Conservation (phyloP, 2,113 vertebrate species). For the Proterorhinus semilunaris region DNA sequence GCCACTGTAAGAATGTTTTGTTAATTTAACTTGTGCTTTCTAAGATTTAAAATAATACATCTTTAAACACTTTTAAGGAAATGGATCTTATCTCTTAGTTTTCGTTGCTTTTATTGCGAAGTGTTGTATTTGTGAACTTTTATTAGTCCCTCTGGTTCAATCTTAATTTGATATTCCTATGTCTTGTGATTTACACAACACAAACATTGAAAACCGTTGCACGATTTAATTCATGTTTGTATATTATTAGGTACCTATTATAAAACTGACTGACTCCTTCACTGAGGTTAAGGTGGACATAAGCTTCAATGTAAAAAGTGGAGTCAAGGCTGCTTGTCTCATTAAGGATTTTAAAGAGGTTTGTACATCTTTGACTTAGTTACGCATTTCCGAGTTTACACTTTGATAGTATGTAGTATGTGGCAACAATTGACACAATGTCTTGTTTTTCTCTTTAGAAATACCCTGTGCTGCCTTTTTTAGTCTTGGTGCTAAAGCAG, state of each 20-base stretch:
- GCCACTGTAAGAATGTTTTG: slow-evolving; percentile 82
- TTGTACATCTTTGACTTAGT: background rate
- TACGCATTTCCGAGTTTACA: background rate
- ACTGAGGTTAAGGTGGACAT: slow-evolving; percentile 99
- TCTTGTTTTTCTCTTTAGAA: slow-evolving; percentile 75
- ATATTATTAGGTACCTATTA: slow-evolving; percentile 90
- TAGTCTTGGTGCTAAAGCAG: slow-evolving; percentile 98
- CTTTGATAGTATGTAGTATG: background rate
- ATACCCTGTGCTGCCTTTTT: slow-evolving; percentile 94
- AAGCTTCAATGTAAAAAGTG: slow-evolving; percentile 98
- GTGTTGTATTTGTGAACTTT: too few species aligned
- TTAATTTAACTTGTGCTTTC: background rate
- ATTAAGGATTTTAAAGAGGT: slow-evolving; percentile 98
- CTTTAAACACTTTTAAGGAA: too few species aligned
- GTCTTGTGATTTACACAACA: background rate
- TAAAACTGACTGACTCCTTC: slow-evolving; percentile 95
- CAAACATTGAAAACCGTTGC: background rate
- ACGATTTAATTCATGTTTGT: background rate
- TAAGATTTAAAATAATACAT: too few species aligned
- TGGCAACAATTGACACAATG: background rate
- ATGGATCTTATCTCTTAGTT: too few species aligned
- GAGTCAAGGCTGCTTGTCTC: slow-evolving; percentile 92
- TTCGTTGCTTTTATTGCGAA: too few species aligned
- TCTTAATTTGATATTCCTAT: background rate
- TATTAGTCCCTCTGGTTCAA: too few species aligned